A percentile compares a stretch with the other conserved stretches of the same genome.
These are phyloP conservation scores for Ctenochaetus hawaiiensis DNA, from an alignment of 2,797 vertebrate species.

Conservation along the genomic window DNA sequence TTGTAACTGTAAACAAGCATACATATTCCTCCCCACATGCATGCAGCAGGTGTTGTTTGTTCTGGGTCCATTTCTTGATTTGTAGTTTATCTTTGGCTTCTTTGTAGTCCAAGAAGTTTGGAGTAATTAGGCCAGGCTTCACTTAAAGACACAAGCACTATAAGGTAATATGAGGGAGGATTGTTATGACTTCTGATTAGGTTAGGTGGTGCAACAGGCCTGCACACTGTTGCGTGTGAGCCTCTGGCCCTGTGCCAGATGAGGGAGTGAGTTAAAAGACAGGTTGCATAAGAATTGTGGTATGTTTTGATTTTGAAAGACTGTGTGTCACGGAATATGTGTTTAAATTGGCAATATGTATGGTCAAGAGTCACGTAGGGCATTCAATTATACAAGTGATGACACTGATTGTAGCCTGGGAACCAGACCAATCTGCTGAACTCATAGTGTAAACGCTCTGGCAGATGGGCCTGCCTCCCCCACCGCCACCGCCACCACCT, in stretches of 20 bases:
- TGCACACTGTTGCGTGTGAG: conserved; percentile 84
- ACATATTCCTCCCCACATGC: conserved; percentile 55
- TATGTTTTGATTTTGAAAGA: conserved; percentile 72
- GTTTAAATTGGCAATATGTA: conserved; percentile 55
- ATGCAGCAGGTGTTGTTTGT: conserved; percentile 65
- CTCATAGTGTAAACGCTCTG: too few species aligned
- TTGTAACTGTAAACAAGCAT: conserved; percentile 45
- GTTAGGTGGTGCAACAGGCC: conserved; percentile 59
- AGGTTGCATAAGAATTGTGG: conserved; percentile 74
- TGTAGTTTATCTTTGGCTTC: conserved; percentile 54
- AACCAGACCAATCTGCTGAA: too few species aligned
- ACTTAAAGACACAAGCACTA: conserved; percentile 37
- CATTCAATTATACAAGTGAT: conserved; percentile 33
- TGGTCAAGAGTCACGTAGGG: conserved; percentile 54
- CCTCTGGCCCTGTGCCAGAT: conserved; percentile 78
- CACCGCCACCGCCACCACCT: too few species aligned
- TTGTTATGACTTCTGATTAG: conserved; percentile 65
- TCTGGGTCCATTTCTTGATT: conserved; percentile 62
- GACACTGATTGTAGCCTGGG: conserved; percentile 39
- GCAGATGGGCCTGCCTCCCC: too few species aligned
- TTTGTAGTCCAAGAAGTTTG: conserved; percentile 37
- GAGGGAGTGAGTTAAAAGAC: conserved; percentile 63
- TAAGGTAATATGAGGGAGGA: conserved; percentile 72
- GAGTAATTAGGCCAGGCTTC: conserved; percentile 57
- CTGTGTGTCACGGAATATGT: conserved; percentile 59